A percentile compares a stretch with the other conserved stretches of the same genome.
phyloP scores from a whole-genome alignment of 2,888 invertebrate species.

The Galerucella pusilla region DNA sequence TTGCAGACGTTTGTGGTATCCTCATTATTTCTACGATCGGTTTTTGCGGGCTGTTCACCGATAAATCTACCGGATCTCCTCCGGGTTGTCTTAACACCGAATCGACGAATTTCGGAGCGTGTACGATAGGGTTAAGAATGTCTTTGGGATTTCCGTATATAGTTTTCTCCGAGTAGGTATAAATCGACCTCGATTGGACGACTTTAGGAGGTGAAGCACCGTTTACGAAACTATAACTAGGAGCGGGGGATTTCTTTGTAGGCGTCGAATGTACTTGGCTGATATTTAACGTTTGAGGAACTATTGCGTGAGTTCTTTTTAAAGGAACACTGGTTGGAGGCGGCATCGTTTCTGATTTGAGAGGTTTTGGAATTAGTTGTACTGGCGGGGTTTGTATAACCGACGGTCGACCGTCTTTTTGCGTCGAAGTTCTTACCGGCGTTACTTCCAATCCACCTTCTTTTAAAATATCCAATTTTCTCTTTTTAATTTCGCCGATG shows the following conservation, averaged over 20 bases:
- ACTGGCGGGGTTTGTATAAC: conserved; percentile 56
- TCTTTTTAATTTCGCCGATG: conserved; percentile 69
- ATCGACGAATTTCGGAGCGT: conserved; percentile 62
- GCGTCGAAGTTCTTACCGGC: conserved; percentile 66
- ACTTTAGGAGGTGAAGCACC: conserved; percentile 68
- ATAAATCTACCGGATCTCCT: conserved; percentile 74
- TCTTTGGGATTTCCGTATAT: conserved; percentile 82
- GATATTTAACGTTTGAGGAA: conserved; percentile 59
- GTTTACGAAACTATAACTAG: conserved; percentile 43
- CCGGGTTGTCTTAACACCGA: conserved; percentile 61
- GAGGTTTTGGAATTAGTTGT: conserved; percentile 43
- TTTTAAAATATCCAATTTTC: conserved; percentile 79
- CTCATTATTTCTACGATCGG: conserved; percentile 72
- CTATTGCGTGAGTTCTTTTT: conserved; percentile 65
- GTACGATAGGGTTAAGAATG: conserved; percentile 69
- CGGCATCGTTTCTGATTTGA: conserved; percentile 54
- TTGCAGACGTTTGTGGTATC: conserved; percentile 61
- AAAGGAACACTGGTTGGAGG: conserved; percentile 53
- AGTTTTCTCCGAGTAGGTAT: conserved; percentile 72
- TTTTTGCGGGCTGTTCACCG: conserved; percentile 68
- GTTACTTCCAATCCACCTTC: conserved; percentile 82
- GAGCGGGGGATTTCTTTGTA: conserved; percentile 30
- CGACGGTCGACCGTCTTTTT: conserved; percentile 58
- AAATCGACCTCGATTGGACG: conserved; percentile 74
- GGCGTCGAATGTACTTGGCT: conserved; percentile 44